Percentiles rank a stretch among this genome's conserved stretches.
These are phyloP conservation scores for Halichoerus grypus DNA, from an alignment of 2,113 vertebrate genomes.

Conservation along the genomic window DNA sequence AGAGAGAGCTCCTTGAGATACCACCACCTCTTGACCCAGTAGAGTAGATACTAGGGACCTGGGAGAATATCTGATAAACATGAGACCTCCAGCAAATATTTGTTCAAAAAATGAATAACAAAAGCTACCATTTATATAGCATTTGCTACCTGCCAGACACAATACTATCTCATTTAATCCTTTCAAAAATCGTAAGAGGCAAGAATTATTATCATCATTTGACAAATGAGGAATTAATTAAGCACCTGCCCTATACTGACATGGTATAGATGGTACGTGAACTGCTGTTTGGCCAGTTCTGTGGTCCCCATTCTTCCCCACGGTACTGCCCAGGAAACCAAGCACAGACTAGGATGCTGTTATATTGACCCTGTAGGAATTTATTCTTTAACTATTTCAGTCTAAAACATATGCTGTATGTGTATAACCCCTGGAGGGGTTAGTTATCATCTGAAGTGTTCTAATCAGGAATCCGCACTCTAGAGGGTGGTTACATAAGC, in stretches of 20 bases:
- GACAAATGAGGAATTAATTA: slow-evolving; percentile 41
- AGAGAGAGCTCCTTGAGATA: not conserved
- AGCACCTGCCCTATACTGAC: not conserved
- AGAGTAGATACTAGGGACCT: not conserved
- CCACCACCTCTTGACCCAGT: not conserved
- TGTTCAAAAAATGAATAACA: slow-evolving; percentile 40
- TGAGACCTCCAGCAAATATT: slow-evolving; percentile 42
- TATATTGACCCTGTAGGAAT: not conserved
- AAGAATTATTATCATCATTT: slow-evolving; percentile 4
- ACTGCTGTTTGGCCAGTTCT: not conserved
- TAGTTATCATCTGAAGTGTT: slow-evolving; percentile 27
- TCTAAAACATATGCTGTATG: not conserved
- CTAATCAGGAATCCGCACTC: not conserved
- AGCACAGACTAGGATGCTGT: not conserved
- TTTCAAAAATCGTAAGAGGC: not conserved
- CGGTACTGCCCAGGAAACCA: not conserved
- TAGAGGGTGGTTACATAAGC: slow-evolving; percentile 39
- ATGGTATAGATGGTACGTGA: not conserved
- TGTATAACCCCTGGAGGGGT: not conserved
- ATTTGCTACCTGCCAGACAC: not conserved
- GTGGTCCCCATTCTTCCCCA: not conserved
- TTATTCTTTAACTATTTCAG: not conserved
- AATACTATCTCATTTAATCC: not conserved
- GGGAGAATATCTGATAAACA: slow-evolving; percentile 33
- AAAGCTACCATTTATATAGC: slow-evolving; percentile 8